Base-by-base conservation (phyloP, 2,113 vertebrate genomes). In the Myotis brandtii region DNA sequence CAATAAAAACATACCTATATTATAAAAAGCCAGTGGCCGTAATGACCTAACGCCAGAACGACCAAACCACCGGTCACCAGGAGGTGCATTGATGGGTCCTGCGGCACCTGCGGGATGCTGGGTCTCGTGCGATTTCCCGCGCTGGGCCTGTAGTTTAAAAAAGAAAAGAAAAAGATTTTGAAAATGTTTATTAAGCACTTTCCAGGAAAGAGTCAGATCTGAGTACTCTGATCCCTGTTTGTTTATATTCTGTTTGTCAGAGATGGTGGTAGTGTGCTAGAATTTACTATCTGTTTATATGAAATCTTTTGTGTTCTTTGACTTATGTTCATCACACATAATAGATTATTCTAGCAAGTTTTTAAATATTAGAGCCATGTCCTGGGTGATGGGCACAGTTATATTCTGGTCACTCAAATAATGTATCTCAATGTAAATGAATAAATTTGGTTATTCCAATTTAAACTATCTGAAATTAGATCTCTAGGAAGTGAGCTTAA, bases 401-500 rank as follows among this genome's bases (percentile, higher is more conserved):
- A 56, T 20, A 30, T 85, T 95, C 85, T 84, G 37, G 17, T 62
- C 67, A 21, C 72, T 93, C 27, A 67, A 59, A 91, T 25, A 54
- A 62, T 76, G 9, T 83, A 43, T 59, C 18, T 25, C 9, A 12
- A 3, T 43, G 46, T 30, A 94, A 95, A 69, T 92, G 11, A 80
- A 73, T 83, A 21, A 59, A 50, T 81, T 91, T 73, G 69, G 52
- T 34, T 86, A 37, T 73, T 66, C 21, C 27, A 10, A 84, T 70
- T 77, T 87, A 70, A 86, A 69, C 9, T 90, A 50, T 79, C 46
- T 89, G 87, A 70, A 75, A 73, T 94, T 84, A 86, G 76, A 79
- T 20, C 84, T 52, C 80, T 40, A 77, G 34, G 2, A 77, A 67
- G 30, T 67, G 32, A 88, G 48, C 62, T 52, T 52, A 52, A 52